Evolutionary conservation across 2,113 vertebrate genomes (phyloP).

Genomic region (Scalopus aquaticus): DNA sequence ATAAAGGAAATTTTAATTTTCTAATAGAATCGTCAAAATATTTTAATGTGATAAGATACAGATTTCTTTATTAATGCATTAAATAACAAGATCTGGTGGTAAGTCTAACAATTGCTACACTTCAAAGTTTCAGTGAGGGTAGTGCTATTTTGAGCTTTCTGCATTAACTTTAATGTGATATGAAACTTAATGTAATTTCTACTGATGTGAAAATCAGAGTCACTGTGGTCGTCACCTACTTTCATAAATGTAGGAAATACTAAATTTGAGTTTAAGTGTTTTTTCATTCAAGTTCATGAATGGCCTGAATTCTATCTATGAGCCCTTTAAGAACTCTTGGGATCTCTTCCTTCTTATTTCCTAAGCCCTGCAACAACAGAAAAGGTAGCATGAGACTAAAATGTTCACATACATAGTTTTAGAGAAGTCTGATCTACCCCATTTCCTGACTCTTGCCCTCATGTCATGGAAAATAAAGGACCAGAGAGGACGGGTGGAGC

Average conservation of each 20-base stretch:
- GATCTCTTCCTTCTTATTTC: too few species aligned
- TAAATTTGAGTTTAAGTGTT: background rate
- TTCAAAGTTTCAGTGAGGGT: background rate
- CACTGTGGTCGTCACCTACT: background rate
- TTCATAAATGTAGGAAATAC: background rate
- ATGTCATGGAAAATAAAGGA: background rate
- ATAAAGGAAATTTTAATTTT: background rate
- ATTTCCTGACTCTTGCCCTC: background rate
- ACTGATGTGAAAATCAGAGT: background rate
- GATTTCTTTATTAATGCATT: background rate
- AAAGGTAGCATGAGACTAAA: background rate
- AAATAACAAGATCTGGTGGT: background rate
- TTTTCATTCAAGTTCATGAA: background rate
- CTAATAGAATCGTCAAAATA: background rate
- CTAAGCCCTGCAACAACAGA: background rate
- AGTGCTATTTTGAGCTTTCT: background rate
- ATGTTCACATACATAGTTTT: background rate
- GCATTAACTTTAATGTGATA: background rate
- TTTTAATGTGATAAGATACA: background rate
- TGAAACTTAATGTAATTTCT: background rate
- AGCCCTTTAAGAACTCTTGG: background rate
- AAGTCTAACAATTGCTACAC: background rate
- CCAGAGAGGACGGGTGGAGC: background rate
- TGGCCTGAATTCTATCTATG: background rate
- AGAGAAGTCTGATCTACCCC: background rate